Conservation (phyloP, 2,888 invertebrate genomes). For the Rotaria macrura region DNA sequence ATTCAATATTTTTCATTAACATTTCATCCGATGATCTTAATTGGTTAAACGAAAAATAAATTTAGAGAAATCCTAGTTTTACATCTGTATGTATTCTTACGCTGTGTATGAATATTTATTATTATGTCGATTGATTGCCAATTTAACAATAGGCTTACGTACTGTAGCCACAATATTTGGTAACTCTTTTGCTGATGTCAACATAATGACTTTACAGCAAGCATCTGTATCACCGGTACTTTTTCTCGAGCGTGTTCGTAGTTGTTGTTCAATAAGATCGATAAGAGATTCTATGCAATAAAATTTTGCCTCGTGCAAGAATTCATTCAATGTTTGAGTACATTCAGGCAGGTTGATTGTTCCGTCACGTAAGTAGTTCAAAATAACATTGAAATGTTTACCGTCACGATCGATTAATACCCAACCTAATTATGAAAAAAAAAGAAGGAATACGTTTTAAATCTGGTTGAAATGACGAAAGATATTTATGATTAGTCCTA, state of each 20-base stretch:
- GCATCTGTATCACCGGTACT: constrained; percentile 7
- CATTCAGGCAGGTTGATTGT: constrained; percentile 16
- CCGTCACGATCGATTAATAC: constrained; percentile 32
- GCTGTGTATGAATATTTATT: constrained; percentile 33
- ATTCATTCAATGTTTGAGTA: constrained; percentile 27
- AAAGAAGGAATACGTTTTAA: not conserved
- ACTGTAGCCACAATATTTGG: not conserved
- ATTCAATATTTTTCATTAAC: constrained; percentile 85
- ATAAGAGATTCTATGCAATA: constrained; percentile 28
- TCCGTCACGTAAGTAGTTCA: constrained; percentile 32
- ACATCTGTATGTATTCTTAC: not conserved
- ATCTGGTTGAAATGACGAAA: no score
- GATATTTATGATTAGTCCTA: no score
- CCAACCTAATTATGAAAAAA: not conserved
- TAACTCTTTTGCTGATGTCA: constrained; percentile 16
- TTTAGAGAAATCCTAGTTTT: not conserved
- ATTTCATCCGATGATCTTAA: constrained; percentile 86
- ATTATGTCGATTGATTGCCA: constrained; percentile 31
- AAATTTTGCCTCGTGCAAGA: constrained; percentile 31
- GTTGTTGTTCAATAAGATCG: constrained; percentile 28
- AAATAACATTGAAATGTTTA: constrained; percentile 33
- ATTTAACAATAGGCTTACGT: constrained; percentile 22
- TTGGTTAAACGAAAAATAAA: not conserved
- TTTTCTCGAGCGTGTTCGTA: not conserved
- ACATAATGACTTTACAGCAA: constrained; percentile 20